Conservation (phyloP, 1,140 invertebrate genomes). For the Bombus breviceps region DNA sequence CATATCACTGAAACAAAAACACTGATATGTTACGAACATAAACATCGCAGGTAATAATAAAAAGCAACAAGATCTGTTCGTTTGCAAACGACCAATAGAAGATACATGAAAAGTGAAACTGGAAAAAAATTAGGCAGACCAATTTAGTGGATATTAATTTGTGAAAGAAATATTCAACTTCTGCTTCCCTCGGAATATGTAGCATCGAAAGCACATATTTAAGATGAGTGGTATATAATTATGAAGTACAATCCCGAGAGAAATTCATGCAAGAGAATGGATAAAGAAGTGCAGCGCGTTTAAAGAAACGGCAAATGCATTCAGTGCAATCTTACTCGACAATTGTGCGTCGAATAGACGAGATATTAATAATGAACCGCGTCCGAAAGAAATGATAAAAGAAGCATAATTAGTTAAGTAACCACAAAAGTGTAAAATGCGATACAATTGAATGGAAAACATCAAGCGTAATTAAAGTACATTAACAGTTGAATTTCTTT, state of each 20-base stretch:
- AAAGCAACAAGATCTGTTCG: no score
- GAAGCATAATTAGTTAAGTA: background rate
- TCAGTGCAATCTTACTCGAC: slow-evolving; percentile 4
- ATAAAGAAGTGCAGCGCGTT: slow-evolving; percentile 5
- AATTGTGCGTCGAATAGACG: background rate
- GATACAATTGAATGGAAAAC: background rate
- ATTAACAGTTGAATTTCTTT: background rate
- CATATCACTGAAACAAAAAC: no score
- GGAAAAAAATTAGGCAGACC: background rate
- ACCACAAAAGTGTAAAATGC: background rate
- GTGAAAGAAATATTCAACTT: background rate
- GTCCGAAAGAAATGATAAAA: background rate
- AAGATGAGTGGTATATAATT: slow-evolving; percentile 21
- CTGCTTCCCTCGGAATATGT: background rate
- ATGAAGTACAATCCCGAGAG: background rate
- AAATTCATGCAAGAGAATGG: slow-evolving; percentile 18
- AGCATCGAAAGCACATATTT: background rate
- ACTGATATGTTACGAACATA: no score
- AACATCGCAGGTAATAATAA: no score
- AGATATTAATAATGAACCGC: background rate
- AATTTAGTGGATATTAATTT: background rate
- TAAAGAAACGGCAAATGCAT: background rate
- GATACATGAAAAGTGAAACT: background rate
- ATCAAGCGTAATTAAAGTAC: background rate
- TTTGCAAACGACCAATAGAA: background rate